Base-by-base conservation (phyloP, 2,888 invertebrate species). In the Cyaniris semiargus region DNA sequence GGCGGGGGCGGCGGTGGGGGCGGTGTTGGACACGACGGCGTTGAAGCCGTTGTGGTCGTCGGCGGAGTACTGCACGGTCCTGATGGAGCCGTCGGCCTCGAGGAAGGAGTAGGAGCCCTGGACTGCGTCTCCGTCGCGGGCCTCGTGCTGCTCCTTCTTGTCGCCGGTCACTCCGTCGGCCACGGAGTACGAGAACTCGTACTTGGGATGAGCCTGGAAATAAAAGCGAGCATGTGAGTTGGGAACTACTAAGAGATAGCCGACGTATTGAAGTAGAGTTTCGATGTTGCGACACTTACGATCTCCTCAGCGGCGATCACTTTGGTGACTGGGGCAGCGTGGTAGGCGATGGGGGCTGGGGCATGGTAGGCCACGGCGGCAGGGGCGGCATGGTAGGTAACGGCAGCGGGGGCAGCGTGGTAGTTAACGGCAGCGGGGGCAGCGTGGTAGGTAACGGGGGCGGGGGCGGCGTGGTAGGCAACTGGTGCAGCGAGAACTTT, bases 121-220 rank as follows among this genome's bases (percentile, higher is more conserved):
- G 80, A 95, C 95, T 1, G 89, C 92, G 82, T 95, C 95, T 70
- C 95, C 95, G 82, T 95, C 94, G 80, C 93, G 90, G 79, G 84
- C 83, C 85, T 95, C 95, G 80, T 94, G 92, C 86, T 94, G 95
- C 79, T 90, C 89, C 88, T 95, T 95, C 87, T 93, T 90, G 89
- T 95, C 95, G 72, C 95, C 95, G 85, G 95, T 95, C 86, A 95
- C 94, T 27, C 91, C 88, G 84, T 95, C 95, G 80, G 94, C 90
- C 1, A 95, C 95, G 38, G 94, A 94, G 89, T 95, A 95, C 78
- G 88, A 89, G 90, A 90, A 95, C 83, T 94, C 91, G 86, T 93
- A 94, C 83, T 89, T 90, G 80, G 93, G 94, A 86, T 92, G 85
- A 1, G 93, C 87, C 90, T 92, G 82, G 4, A 75, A 80, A 21